phyloP scores from a whole-genome alignment of 1,140 invertebrate genomes.

The Zaprionus nigranus region DNA sequence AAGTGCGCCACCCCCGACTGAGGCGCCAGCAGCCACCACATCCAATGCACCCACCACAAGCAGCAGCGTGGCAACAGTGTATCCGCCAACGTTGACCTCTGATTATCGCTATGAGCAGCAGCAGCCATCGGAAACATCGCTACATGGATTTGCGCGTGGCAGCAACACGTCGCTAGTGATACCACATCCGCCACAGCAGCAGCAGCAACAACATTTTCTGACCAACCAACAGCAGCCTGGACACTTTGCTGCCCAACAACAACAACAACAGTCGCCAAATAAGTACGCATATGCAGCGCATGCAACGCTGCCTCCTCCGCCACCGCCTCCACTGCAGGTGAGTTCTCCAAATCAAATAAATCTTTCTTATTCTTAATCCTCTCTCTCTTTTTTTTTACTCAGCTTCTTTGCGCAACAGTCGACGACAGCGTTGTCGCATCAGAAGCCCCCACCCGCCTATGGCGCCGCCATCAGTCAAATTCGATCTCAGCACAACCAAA shows the following conservation, averaged over 20 bases:
- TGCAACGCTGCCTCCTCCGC: slow-evolving; percentile 58
- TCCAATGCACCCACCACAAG: slow-evolving; percentile 67
- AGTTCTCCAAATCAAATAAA: slow-evolving; percentile 1
- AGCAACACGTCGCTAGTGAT: slow-evolving; percentile 55
- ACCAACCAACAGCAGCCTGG: slow-evolving; percentile 46
- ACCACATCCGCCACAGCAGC: slow-evolving; percentile 54
- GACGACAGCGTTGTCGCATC: slow-evolving; percentile 62
- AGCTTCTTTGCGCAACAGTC: slow-evolving; percentile 78
- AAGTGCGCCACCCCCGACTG: slow-evolving; percentile 68
- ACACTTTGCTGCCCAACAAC: slow-evolving; percentile 55
- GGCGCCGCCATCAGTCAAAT: slow-evolving; percentile 84
- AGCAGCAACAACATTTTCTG: slow-evolving; percentile 62
- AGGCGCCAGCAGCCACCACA: slow-evolving; percentile 74
- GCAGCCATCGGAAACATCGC: slow-evolving; percentile 15
- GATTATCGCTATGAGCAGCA: slow-evolving; percentile 69
- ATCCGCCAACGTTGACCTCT: slow-evolving; percentile 53
- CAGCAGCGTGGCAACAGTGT: slow-evolving; percentile 53
- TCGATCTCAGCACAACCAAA: slow-evolving; percentile 84
- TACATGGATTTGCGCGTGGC: slow-evolving; percentile 54
- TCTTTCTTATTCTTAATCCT: not conserved
- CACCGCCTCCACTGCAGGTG: slow-evolving; percentile 79
- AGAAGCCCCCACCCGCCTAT: slow-evolving; percentile 82
- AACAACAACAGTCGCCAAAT: slow-evolving; percentile 51
- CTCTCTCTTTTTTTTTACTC: not conserved
- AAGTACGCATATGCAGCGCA: slow-evolving; percentile 67